Evolutionary conservation across 2,797 vertebrate species (phyloP), one percentile per base, ranked within the genome.

Genomic region (Sorex maritimensis): DNA sequence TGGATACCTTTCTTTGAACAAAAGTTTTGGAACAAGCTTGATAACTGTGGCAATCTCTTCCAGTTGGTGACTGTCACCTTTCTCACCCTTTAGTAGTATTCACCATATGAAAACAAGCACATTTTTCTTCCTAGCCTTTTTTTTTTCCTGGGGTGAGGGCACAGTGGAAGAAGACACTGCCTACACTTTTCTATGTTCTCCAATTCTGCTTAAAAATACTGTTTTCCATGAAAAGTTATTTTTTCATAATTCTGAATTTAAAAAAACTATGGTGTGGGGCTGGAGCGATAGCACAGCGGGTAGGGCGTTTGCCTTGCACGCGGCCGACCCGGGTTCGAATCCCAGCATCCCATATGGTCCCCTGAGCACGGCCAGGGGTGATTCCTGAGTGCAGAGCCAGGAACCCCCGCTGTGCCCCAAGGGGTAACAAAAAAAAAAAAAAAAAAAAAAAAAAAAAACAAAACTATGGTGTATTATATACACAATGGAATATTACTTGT

Each of bases 171-270:
- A 34, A 13, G 81, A 11, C 19, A 28, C n/a, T 7, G 17, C 78
- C 46, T n/a, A 63, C 13, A 1, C 14, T 78, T 80, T n/a, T 5
- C 34, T 34, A 24, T 21, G 44, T 90, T 68, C 69, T 78, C 88
- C n/a, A 68, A n/a, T 85, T 78, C 72, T 82, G 17, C 5, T 17
- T 61, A 83, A 28, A 9, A 93, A 77, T 52, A 83, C 13, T 34
- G 5, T 78, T 81, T 41, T 74, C 17, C 52, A 90, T 44, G 44
- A 86, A 93, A 72, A 80, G 52, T 30, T 90, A 23, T 81, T 72
- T 17, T 21, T 68, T 12, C 26, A 7, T 5, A 44, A 5, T 44
- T 44, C 41, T 44, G 41, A 44, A 44, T 44, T 44, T 44, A 44
- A 44, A 44, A 44, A 44, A 44, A 44, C 41, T 44, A 44, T 44